Base-by-base conservation (phyloP, 1,140 invertebrate species). In the Trachelipus rathkii region DNA sequence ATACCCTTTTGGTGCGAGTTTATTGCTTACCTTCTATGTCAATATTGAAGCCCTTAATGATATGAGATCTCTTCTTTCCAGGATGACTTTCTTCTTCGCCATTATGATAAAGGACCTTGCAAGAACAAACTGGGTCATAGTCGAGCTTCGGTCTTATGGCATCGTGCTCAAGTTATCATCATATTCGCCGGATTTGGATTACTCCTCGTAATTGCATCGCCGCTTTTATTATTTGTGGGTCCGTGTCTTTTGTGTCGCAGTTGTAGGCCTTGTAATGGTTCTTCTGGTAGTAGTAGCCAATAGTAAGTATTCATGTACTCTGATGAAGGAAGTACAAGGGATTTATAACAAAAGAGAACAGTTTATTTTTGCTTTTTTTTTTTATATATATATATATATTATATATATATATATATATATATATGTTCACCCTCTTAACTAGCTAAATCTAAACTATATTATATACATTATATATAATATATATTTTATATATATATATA, bases 101-200 rank as follows among this genome's bases (percentile, higher is more conserved):
- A 98, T 86, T 98, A 97, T 85, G 96, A 98, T 85, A 96, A 96
- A 85, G 96, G 96, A 33, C 95, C 95, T 9, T 98, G 96, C 87
- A 96, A 97, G 85, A 97, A 97, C 84, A 97, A 97, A 87, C 87
- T 98, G 78, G 96, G 96, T 66, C 96, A 98, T 86, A 96, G 95
- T 8, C 89, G 95, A 79, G 95, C 95, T 7, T 97, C 95, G 0
- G 94, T 98, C 15, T 91, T 97, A 78, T 98, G 95, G 95, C 95
- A 98, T 87, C 90, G 96, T 84, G 95, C 95, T 74, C 96, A 98
- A 90, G 95, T 97, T 77, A 93, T 95, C 80, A 90, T 95, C 76
- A 97, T 98, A 81, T 98, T 98, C 86, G 94, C 95, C 50, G 95
- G 96, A 23, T 96, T 96, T 85, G 94, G 94, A 33, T 89, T 98